Evolutionary conservation across 2,888 invertebrate genomes (phyloP).

Genomic region (Caenorhabditis sulstoni): DNA sequence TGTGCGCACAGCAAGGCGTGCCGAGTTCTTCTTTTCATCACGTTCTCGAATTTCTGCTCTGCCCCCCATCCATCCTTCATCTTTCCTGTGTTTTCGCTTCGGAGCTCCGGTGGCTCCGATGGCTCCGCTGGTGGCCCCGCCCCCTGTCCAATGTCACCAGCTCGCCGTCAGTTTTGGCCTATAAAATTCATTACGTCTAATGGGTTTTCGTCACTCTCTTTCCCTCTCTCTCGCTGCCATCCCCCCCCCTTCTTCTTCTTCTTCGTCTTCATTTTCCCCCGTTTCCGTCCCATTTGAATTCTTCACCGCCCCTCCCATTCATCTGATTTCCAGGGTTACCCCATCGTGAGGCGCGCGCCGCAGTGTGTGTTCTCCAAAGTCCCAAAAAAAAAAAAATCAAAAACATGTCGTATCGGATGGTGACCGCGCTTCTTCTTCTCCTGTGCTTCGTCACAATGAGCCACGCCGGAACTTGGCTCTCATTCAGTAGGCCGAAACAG

Average conservation of each 20-base stretch:
- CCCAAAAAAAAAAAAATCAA: too few species aligned
- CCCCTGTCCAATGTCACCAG: conserved; percentile 20
- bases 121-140: conserved; percentile 4
- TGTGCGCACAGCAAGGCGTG: too few species aligned
- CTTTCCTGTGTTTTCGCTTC: too few species aligned
- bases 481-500: conserved; percentile 61
- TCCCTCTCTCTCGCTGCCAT: not conserved
- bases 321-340: conserved; percentile 43
- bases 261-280: too few species aligned
- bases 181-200: conserved; percentile 57
- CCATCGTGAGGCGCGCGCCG: not conserved
- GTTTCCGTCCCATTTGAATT: not conserved
- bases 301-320: not conserved
- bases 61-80: too few species aligned
- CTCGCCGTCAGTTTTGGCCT: conserved; percentile 30
- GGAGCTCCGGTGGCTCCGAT: not conserved
- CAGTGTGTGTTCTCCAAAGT: conserved; percentile 1
- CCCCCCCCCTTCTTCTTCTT: too few species aligned
- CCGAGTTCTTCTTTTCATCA: too few species aligned
- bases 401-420: conserved; percentile 15
- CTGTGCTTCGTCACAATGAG: not conserved
- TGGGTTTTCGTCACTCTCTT: conserved; percentile 35
- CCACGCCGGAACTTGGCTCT: conserved; percentile 57
- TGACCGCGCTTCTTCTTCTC: conserved; percentile 21
- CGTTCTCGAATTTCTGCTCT: too few species aligned